Evolutionary conservation across 92 coral and sea anemone genomes (phyloP).

Genomic region (Epizoanthus ramosus): DNA sequence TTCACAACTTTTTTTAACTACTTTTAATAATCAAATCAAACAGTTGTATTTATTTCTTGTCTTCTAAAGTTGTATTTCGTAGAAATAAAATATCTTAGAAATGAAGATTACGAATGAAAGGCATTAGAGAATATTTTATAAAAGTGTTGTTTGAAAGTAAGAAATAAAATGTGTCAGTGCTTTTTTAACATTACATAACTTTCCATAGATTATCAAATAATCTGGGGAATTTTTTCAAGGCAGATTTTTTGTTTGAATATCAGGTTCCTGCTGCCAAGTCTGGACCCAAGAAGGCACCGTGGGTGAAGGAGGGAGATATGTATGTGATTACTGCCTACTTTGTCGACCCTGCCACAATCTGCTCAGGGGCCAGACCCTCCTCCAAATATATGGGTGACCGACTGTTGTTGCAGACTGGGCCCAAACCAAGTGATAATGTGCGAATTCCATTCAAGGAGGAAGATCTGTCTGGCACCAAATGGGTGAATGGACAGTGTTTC

Average conservation of each 20-base stretch:
- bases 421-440: constrained; percentile 33
- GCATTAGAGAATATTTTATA: no score
- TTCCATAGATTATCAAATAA: no score
- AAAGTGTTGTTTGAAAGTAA: no score
- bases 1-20: no score
- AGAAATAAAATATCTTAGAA: no score
- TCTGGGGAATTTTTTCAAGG: no score
- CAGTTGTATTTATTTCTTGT: no score
- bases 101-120: no score
- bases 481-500: constrained; percentile 90
- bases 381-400: constrained; percentile 76
- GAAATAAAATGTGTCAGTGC: no score
- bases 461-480: constrained; percentile 64
- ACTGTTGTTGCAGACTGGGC: constrained; percentile 78
- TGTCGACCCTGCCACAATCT: constrained; percentile 74
- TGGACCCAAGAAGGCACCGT: constrained; percentile 48
- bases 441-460: constrained; percentile 80
- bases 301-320: constrained; percentile 78
- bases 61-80: no score
- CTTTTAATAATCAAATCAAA: no score
- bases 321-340: constrained; percentile 95
- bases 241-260: neutral
- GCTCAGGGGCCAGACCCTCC: constrained; percentile 66
- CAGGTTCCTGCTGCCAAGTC: constrained; percentile 69
- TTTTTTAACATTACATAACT: no score